Percentiles rank a stretch among this genome's conserved stretches.
Conservation (phyloP, 1,140 invertebrate genomes). For the Cyphomyrmex costatus region DNA sequence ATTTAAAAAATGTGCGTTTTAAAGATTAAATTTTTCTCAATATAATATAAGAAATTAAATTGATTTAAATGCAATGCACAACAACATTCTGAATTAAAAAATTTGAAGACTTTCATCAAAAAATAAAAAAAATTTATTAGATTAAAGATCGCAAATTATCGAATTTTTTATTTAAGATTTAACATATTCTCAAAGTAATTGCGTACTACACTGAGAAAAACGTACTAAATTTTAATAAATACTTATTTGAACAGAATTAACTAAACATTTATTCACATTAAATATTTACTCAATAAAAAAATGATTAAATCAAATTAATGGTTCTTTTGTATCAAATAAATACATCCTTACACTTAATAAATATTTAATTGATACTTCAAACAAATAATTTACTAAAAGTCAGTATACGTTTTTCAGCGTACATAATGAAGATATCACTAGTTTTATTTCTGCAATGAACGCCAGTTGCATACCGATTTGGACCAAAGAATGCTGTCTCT, state of each 20-base stretch:
- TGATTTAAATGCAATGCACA: not conserved
- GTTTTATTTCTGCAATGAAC: not conserved
- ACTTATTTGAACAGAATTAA: no score
- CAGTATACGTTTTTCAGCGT: no score
- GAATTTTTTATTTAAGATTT: not conserved
- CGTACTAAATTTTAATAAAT: no score
- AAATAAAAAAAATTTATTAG: not conserved
- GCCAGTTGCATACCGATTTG: not conserved
- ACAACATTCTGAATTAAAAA: not conserved
- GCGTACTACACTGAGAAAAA: no score
- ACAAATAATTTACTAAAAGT: no score
- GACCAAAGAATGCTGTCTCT: not conserved
- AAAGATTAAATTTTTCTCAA: not conserved
- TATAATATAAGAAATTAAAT: not conserved
- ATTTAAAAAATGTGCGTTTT: not conserved
- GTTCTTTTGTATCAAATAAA: no score
- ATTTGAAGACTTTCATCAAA: not conserved
- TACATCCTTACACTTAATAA: no score
- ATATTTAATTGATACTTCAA: no score
- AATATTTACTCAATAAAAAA: no score
- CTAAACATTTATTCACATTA: no score
- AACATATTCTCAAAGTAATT: not conserved
- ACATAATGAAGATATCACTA: not conserved
- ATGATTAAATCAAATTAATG: no score
- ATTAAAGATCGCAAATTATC: not conserved